Evolutionary conservation across 2,113 vertebrate species (phyloP), one percentile per base, ranked within the genome.

Genomic region (Lampris incognitus): DNA sequence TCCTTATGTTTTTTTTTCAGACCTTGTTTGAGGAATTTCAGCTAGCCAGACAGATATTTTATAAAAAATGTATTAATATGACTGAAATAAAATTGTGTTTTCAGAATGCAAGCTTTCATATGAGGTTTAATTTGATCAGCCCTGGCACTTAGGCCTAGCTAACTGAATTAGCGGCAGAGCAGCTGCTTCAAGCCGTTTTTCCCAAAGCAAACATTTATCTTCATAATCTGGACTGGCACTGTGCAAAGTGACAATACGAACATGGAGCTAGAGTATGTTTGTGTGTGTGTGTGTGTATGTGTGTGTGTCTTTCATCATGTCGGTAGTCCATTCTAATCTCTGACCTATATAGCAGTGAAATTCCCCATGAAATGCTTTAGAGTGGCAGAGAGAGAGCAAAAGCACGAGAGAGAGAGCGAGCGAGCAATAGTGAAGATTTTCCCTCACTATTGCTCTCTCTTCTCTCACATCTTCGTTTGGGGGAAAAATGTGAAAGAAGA

Each of bases 341-440:
- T 93, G 93, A 93, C 89, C 93, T 92, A 93, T 87, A 91, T 92
- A 89, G 79, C 73, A 48, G 65, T 65, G 59, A 87, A 62, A 85
- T 80, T 83, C 85, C 77, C 72, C 40, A 58, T 75, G 77, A 87
- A 84, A 89, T 79, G 57, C 72, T 72, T 72, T 58, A 63, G 61
- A 71, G 65, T 65, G 64, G 66, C 50, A 57, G 56, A 55, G 65
- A 37, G 69, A 82, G 49, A 11, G 69, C 67, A 9, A 63, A 71
- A 36, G 5, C 10, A 74, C 24, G 11, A 70, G 68, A 55, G 58
- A 10, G 67, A 42, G 70, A 2, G 24, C 44, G 50, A 49, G 9
- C 51, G 41, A 52, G 38, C 24, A 24, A 24, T 24, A 24, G 24
- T 24, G 24, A 24, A 24, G 24, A 24, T 24, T 24, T 24, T 24